Evolutionary conservation across 2,888 invertebrate species (phyloP), one percentile per base, ranked within the genome.

Genomic region (Agrypnus murinus): DNA sequence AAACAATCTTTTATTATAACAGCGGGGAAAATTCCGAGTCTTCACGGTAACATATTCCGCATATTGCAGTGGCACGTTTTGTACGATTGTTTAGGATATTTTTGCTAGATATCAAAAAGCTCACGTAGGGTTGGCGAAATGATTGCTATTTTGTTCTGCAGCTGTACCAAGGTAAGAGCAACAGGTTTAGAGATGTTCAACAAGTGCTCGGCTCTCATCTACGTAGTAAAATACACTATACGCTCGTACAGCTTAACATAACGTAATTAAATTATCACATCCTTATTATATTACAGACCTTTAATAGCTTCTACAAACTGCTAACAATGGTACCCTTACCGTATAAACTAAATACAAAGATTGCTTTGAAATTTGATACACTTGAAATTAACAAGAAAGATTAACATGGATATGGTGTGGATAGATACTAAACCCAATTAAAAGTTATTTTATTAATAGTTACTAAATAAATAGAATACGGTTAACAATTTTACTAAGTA

Each of bases 161-260:
- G 31, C 32, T 45, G 38, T 38, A 63, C n/a, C 57, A 68, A 38
- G 46, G 25, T 63, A 32, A 55, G 38, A 68, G 68, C 68, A 68
- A 68, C 68, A 68, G 68, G 68, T 68, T 62, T 55, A 19, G 62
- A 45, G 48, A 62, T 68, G 45, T 55, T 68, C 68, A 68, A 68
- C 68, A 68, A 68, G 68, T 68, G 68, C 68, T 45, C 63, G 15
- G 40, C 55, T 59, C 60, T n/a, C 36, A 38, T 55, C 55, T 55
- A 55, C 55, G 55, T 55, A n/a, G n/a, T n/a, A 55, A 55, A 55
- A 34, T 25, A 46, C 34, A 34, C 53, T 15, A 55, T 31, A 17
- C 55, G 34, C 36, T 36, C 15, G 10, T 55, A 19, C 17, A 55
- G 55, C 55, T 55, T 55, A 55, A 15, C 55, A 15, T 55, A 38